Base-by-base conservation (phyloP, 2,113 vertebrate genomes). In the Sylvia atricapilla region DNA sequence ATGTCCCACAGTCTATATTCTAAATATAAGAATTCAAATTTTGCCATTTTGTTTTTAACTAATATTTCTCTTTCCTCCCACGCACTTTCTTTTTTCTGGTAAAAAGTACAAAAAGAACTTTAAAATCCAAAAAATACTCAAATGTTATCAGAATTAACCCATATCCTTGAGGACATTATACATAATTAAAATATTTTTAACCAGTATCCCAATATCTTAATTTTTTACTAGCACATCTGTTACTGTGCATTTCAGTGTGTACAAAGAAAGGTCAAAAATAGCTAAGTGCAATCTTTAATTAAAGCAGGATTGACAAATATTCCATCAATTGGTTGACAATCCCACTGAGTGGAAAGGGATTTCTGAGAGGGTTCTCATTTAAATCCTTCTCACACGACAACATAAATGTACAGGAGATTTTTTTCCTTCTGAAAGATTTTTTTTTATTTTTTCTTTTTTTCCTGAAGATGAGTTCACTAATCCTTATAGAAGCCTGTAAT, bases 371-470 rank as follows among this genome's bases (percentile, higher is more conserved):
- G 35, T 77, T 95, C 82, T 93, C 28, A 66, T 73, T 87, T 89
- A 39, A 92, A 95, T 78, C 77, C 67, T 95, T 96, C 77, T 81
- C 53, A 64, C 44, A 68, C 44, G 28, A 30, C 56, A 60, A 8
- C 22, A 67, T 41, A 87, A 79, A 73, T 10, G 22, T 33, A 75
- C 31, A 49, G 25, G 6, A 25, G 35, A 52, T 35, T 44, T 78
- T 86, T 50, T 49, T 37, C 37, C 37, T 37, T 37, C 37, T 37
- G 37, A 37, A 37, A 10, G 37, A 37, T 67, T 87, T 50, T 49
- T 35, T 44, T 78, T 44, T 78, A 83, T 25, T 49, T 50, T 50
- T 93, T 94, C 77, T 66, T 97, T 94, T 70, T 82, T 70, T 90
- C 79, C 37, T 37, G 37, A 37, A 92, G 81, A 67, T 92, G 58